Evolutionary conservation across 2,113 vertebrate species (phyloP).

Genomic region (Baryphthengus martii): DNA sequence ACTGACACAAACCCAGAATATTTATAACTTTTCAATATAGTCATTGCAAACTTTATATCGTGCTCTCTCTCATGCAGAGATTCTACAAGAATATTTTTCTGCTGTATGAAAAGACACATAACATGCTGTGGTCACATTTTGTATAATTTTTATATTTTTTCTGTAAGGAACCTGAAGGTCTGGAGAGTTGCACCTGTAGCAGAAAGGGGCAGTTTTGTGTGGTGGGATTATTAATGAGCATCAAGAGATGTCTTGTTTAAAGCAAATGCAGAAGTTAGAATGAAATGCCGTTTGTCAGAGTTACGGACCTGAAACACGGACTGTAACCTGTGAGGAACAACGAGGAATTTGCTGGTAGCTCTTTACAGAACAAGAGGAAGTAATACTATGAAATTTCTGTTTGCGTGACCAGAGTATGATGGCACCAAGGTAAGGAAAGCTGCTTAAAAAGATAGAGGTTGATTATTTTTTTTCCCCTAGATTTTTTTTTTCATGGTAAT

Average conservation of each 20-base stretch:
- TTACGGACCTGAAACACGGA: neutral
- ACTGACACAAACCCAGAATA: neutral
- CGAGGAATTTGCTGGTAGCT: neutral
- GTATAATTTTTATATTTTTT: neutral
- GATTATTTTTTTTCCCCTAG: neutral
- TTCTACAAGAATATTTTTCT: neutral
- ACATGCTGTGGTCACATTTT: neutral
- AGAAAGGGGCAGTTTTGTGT: neutral
- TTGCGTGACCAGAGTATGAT: neutral
- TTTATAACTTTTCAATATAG: neutral
- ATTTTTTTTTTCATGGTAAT: neutral
- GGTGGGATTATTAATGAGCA: neutral
- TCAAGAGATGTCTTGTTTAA: neutral
- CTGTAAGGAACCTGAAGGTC: neutral
- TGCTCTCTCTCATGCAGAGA: neutral
- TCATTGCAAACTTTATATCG: neutral
- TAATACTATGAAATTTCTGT: neutral
- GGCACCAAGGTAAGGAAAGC: neutral
- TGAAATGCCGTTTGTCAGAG: neutral
- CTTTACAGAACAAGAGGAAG: neutral
- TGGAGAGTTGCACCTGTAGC: neutral
- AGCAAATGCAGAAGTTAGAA: neutral
- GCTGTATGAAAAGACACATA: neutral
- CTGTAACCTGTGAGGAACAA: neutral
- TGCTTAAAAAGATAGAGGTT: neutral